A percentile compares a stretch with the other conserved stretches of the same genome.
These are phyloP conservation scores for Ypsolopha sequella DNA, from an alignment of 2,888 invertebrate species.

Conservation along the genomic window DNA sequence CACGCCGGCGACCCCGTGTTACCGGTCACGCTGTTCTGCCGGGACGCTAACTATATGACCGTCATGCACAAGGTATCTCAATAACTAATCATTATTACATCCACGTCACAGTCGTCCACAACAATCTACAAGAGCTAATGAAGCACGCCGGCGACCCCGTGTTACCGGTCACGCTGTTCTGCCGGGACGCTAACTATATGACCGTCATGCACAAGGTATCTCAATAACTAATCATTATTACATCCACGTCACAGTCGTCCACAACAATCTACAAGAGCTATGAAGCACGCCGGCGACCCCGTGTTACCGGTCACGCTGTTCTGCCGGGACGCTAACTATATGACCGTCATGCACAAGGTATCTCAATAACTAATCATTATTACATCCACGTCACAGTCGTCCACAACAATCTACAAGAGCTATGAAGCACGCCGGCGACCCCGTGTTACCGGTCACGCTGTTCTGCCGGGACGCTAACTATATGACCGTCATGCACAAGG, in stretches of 20 bases:
- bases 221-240: too few relatives aligned
- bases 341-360: conserved; percentile 91
- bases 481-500: conserved; percentile 80
- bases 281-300: conserved; percentile 75
- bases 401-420: conserved; percentile 79
- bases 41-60: conserved; percentile 85
- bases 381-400: conserved; percentile 84
- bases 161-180: conserved; percentile 77
- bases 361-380: too few relatives aligned
- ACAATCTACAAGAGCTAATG: conserved; percentile 79
- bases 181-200: conserved; percentile 84
- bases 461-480: conserved; percentile 85
- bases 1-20: conserved; percentile 78
- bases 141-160: conserved; percentile 76
- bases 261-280: conserved; percentile 81
- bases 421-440: conserved; percentile 77
- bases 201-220: conserved; percentile 91
- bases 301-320: conserved; percentile 79
- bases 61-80: too few relatives aligned
- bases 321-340: conserved; percentile 83
- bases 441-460: conserved; percentile 78
- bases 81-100: too few relatives aligned
- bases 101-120: conserved; percentile 82
- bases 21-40: conserved; percentile 78
- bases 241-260: conserved; percentile 82